Evolutionary conservation across 1,140 invertebrate species (phyloP).

Genomic region (Reticulitermes speratus): DNA sequence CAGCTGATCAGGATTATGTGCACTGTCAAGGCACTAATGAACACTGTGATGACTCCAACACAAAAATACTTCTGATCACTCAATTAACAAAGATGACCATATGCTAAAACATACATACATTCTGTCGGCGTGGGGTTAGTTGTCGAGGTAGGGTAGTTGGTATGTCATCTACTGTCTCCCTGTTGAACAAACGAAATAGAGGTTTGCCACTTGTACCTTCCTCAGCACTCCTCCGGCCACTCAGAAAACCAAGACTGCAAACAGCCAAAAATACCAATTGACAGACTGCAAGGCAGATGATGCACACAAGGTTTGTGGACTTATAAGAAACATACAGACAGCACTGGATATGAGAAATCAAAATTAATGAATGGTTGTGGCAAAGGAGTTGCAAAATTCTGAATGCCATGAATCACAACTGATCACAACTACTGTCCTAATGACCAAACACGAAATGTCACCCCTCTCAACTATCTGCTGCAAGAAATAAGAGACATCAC

Average conservation of each 20-base stretch:
- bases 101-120: constrained; percentile 43
- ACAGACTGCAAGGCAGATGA: no score
- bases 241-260: constrained; percentile 52
- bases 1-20: neutral
- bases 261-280: neutral
- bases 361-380: no score
- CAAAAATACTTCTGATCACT: neutral
- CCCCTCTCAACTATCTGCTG: no score
- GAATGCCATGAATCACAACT: no score
- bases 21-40: neutral
- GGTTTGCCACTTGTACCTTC: constrained; percentile 46
- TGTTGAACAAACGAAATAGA: constrained; percentile 43
- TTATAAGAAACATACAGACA: no score
- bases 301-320: no score
- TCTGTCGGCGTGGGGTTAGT: constrained; percentile 50
- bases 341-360: no score
- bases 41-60: no score
- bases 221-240: constrained; percentile 48
- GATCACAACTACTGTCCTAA: no score
- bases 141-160: constrained; percentile 42
- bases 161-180: constrained; percentile 42
- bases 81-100: neutral
- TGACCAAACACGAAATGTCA: no score
- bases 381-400: no score
- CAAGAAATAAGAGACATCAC: no score